Percentiles rank a stretch among this genome's conserved stretches.
phyloP scores from a whole-genome alignment of 2,797 vertebrate genomes.

The Enteromius viviparus region DNA sequence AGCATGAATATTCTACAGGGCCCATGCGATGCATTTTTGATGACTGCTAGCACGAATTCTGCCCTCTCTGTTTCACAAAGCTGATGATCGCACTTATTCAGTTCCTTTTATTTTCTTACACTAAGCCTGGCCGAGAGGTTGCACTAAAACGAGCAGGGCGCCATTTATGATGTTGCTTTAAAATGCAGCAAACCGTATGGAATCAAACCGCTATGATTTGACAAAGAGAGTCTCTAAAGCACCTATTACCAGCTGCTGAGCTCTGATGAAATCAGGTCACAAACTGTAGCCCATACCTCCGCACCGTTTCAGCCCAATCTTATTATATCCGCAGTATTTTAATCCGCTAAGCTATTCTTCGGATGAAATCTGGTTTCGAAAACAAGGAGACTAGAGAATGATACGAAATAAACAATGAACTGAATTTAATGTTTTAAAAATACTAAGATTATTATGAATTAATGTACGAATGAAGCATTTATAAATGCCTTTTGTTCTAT shows the following conservation, averaged over 20 bases:
- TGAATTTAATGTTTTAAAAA: no score
- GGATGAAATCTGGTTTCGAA: conserved; percentile 9
- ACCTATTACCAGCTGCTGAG: conserved; percentile 36
- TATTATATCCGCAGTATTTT: conserved; percentile 43
- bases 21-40: conserved; percentile 53
- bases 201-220: conserved; percentile 1
- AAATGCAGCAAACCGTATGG: not conserved
- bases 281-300: conserved; percentile 10
- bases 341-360: conserved; percentile 31
- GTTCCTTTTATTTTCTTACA: conserved; percentile 29
- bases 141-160: not conserved
- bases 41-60: conserved; percentile 40
- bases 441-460: no score
- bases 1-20: conserved; percentile 55
- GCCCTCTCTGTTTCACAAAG: conserved; percentile 54
- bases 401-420: not conserved
- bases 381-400: conserved; percentile 10
- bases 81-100: conserved; percentile 24
- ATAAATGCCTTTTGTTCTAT: no score
- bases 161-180: not conserved
- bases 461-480: no score
- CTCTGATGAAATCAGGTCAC: conserved; percentile 42
- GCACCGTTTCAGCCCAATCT: conserved; percentile 34
- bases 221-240: conserved; percentile 4
- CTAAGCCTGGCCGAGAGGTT: not conserved